These are phyloP conservation scores for Nettapus auritus DNA, from an alignment of 2,113 vertebrate species.

Conservation along the genomic window DNA sequence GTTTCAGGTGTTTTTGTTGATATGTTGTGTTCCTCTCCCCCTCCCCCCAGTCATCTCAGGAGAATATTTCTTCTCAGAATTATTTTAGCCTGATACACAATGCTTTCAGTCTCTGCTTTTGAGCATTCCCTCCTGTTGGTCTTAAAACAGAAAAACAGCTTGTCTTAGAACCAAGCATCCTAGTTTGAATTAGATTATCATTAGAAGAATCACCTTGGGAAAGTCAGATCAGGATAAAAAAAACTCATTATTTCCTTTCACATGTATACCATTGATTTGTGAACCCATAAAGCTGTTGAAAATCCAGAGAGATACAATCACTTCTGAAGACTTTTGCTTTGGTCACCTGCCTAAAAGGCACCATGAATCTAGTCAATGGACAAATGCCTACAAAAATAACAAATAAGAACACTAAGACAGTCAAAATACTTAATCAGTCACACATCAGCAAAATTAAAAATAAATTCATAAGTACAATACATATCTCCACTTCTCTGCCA, in stretches of 20 bases:
- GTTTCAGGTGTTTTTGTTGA: neutral
- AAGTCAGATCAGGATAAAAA: neutral
- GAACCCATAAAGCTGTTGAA: neutral
- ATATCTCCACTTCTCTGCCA: neutral
- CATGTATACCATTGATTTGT: neutral
- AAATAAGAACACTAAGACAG: neutral
- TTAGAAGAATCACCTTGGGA: neutral
- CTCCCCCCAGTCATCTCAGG: neutral
- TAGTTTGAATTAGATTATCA: neutral
- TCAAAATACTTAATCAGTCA: neutral
- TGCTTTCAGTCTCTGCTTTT: neutral
- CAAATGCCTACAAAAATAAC: neutral
- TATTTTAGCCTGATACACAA: neutral
- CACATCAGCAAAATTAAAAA: neutral
- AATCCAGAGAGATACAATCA: neutral
- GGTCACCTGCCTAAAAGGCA: neutral
- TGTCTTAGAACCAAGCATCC: neutral
- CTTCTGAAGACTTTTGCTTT: neutral
- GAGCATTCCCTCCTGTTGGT: neutral
- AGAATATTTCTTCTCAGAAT: neutral
- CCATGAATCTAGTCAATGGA: neutral
- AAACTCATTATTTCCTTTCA: neutral
- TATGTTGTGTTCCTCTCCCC: neutral
- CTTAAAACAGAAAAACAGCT: neutral
- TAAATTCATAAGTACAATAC: neutral